These are phyloP conservation scores for Pocillopora grandis DNA, from an alignment of 92 coral and sea anemone genomes.

Conservation along the genomic window DNA sequence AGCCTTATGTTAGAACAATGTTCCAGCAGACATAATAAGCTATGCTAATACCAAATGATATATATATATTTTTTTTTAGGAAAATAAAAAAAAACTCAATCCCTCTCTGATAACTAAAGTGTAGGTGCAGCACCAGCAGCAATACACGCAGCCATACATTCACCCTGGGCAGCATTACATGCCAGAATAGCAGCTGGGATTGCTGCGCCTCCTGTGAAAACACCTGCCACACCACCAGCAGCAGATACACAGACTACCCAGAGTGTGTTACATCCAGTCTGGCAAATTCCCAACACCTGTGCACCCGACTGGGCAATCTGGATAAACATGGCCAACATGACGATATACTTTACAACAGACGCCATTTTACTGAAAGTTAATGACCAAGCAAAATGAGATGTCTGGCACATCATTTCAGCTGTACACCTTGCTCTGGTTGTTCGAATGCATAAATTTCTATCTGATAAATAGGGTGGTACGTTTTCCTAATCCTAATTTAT, in stretches of 20 bases:
- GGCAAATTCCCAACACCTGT: slow-evolving; percentile 50
- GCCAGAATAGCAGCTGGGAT: slow-evolving; percentile 48
- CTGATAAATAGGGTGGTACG: too few species aligned
- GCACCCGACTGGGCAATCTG: slow-evolving; percentile 20
- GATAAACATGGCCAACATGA: slow-evolving; percentile 11
- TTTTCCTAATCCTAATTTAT: too few species aligned
- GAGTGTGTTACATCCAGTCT: slow-evolving; percentile 39
- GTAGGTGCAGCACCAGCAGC: slow-evolving; percentile 43
- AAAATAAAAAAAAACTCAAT: too few species aligned
- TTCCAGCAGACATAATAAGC: too few species aligned
- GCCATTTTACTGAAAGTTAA: neutral
- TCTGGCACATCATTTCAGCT: too few species aligned
- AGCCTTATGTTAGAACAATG: too few species aligned
- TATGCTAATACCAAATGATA: too few species aligned
- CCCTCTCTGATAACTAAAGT: neutral
- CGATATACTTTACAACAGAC: neutral
- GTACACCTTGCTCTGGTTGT: too few species aligned
- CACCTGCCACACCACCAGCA: slow-evolving; percentile 55
- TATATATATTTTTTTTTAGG: too few species aligned
- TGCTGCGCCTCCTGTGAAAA: slow-evolving; percentile 39
- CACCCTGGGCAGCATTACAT: slow-evolving; percentile 44
- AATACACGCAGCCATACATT: slow-evolving; percentile 41
- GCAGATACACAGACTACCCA: slow-evolving; percentile 55
- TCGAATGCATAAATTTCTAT: too few species aligned
- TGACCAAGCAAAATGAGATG: too few species aligned